phyloP scores from a whole-genome alignment of 2,888 invertebrate species.

The Leptothorax acervorum region DNA sequence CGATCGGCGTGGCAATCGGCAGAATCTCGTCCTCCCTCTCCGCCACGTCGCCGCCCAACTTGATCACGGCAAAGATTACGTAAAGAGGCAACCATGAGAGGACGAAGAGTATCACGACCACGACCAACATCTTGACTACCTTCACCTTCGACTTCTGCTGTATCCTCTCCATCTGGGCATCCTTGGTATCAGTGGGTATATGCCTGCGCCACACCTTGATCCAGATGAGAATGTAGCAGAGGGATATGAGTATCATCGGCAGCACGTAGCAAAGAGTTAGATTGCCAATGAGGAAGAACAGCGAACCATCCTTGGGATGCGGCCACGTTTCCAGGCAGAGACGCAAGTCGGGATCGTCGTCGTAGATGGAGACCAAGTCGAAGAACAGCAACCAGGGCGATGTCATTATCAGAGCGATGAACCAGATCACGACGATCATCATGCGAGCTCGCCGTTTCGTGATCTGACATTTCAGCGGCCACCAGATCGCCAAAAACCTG shows the following conservation, averaged over 20 bases:
- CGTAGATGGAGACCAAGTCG: slow-evolving; percentile 91
- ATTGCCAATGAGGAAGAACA: slow-evolving; percentile 96
- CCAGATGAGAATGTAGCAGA: slow-evolving; percentile 97
- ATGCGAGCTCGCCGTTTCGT: slow-evolving; percentile 94
- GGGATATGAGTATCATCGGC: slow-evolving; percentile 95
- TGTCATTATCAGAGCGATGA: slow-evolving; percentile 93
- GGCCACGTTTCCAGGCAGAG: slow-evolving; percentile 96
- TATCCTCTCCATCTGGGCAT: slow-evolving; percentile 96
- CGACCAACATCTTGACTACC: slow-evolving; percentile 97
- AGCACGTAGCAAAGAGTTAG: slow-evolving; percentile 96
- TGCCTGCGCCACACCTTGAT: slow-evolving; percentile 95
- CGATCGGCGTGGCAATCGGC: slow-evolving; percentile 94
- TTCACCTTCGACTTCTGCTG: slow-evolving; percentile 98
- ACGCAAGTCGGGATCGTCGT: slow-evolving; percentile 91
- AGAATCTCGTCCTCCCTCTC: slow-evolving; percentile 93
- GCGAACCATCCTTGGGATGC: slow-evolving; percentile 91
- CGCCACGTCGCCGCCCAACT: slow-evolving; percentile 90
- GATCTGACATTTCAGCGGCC: slow-evolving; percentile 96
- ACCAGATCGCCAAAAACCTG: slow-evolving; percentile 98
- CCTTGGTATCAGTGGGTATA: slow-evolving; percentile 96
- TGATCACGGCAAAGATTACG: slow-evolving; percentile 94
- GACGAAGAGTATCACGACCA: slow-evolving; percentile 96
- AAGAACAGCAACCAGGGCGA: slow-evolving; percentile 97
- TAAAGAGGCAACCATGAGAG: slow-evolving; percentile 97
- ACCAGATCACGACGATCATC: slow-evolving; percentile 96